phyloP scores from a whole-genome alignment of 2,797 vertebrate species.

The Helarctos malayanus region DNA sequence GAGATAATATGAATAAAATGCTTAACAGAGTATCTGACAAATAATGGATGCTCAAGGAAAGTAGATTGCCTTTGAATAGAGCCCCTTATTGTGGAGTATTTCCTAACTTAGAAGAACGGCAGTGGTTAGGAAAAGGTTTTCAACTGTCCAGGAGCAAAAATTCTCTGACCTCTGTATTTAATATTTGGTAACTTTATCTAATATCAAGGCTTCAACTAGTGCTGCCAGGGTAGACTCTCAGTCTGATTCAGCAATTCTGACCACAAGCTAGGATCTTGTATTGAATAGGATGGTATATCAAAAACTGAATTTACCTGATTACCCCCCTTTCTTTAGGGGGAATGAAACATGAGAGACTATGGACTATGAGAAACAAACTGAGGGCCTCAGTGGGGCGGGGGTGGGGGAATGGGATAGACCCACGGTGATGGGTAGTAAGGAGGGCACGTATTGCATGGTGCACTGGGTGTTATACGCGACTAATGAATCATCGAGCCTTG shows the following conservation, averaged over 20 bases:
- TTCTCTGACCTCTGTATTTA: neutral
- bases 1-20: neutral
- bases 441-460: too few relatives aligned
- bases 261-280: neutral
- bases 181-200: conserved; percentile 1
- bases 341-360: too few relatives aligned
- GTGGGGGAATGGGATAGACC: too few relatives aligned
- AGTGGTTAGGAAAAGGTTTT: neutral
- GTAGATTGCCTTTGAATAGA: neutral
- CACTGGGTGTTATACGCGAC: too few relatives aligned
- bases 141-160: neutral
- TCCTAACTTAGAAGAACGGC: neutral
- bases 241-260: neutral
- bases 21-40: neutral
- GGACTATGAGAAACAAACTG: too few relatives aligned
- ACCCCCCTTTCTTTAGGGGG: too few relatives aligned
- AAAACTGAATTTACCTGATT: neutral
- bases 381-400: too few relatives aligned
- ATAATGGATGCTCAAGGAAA: neutral
- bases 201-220: neutral
- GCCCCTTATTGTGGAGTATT: neutral
- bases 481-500: too few relatives aligned
- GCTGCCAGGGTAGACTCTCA: neutral
- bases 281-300: neutral
- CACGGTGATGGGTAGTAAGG: too few relatives aligned